Evolutionary conservation across 30 jellyfish, hydroid and myxozoan species (phyloP).

Genomic region (Cassiopea xamachana): DNA sequence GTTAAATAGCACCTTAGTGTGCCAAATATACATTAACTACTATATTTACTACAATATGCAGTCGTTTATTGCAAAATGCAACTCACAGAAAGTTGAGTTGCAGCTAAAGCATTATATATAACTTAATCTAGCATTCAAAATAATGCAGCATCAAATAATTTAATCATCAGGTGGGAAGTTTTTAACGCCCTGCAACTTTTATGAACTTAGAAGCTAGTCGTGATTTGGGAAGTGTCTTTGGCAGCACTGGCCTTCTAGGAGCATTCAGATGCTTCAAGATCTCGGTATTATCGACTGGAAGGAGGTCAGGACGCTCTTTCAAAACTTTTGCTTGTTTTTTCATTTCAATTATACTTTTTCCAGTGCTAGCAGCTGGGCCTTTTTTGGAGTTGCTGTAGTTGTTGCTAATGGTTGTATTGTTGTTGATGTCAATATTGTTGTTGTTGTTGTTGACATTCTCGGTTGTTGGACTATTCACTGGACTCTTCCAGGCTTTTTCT

Average conservation of each 20-base stretch:
- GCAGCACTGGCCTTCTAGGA: constrained; percentile 61
- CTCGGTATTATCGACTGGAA: constrained; percentile 65
- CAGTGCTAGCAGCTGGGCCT: neutral
- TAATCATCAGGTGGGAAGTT: neutral
- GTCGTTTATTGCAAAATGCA: neutral
- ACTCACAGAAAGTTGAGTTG: neutral
- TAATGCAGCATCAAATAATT: neutral
- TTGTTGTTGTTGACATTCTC: constrained; percentile 4
- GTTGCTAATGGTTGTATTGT: neutral
- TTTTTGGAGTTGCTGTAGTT: neutral
- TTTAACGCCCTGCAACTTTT: constrained; percentile 46
- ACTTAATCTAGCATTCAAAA: neutral
- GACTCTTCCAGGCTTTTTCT: neutral
- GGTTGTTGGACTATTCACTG: neutral
- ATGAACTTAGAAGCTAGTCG: constrained; percentile 22
- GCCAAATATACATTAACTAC: too few species aligned
- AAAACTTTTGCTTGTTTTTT: constrained; percentile 31
- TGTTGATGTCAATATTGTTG: constrained; percentile 9
- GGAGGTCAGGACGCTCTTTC: constrained; percentile 69
- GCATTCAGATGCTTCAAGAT: constrained; percentile 67
- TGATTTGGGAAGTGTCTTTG: constrained; percentile 29
- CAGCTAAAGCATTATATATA: neutral
- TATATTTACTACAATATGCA: neutral
- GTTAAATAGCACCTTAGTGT: too few species aligned
- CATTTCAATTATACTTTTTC: constrained; percentile 43